Base-by-base conservation (phyloP, 2,113 vertebrate species). In the Myotis lucifugus region DNA sequence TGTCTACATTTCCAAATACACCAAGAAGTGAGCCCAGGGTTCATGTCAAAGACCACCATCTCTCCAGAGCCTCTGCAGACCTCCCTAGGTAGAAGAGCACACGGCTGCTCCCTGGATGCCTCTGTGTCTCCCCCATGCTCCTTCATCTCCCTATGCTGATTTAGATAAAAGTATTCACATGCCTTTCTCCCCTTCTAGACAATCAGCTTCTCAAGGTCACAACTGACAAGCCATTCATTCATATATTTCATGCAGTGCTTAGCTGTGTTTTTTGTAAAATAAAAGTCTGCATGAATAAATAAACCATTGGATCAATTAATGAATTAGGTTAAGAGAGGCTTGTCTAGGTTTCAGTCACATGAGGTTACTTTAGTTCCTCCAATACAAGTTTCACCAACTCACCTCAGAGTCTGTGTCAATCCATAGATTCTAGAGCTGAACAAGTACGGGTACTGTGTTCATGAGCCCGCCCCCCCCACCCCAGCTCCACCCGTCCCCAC, bases 381-480 rank as follows among this genome's bases (percentile, higher is more conserved):
- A 59, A 59, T 3, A 12, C 14, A 74, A 40, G 8, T 40, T 46
- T 69, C 25, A 67, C 19, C 70, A 34, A 18, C 8, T 88, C 5
- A 77, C 15, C 5, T 34, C 50, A 8, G 40, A 61, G 23, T 5
- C 46, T 85, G 72, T 29, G 48, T 59, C 52, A 12, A 29, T 76
- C 13, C 27, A 67, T 0, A 50, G 56, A 29, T 27, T 56, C n/a
- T 18, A 77, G 9, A 19, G 13, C 42, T 42, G 29, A 29, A 25
- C 42, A 56, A 52, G 15, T 11, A 12, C 13, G 32, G 21, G 52
- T 5, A 18, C 9, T 11, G 1, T 42, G 12, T 69, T 18, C 21
- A 1, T 0, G 19, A 18, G 64, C 54, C 23, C 7, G 1, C 0
- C 3, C 9, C 0, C 1, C 10, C 10, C 23, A 23, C 23, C 23